Evolutionary conservation across 2,797 vertebrate genomes (phyloP).

Genomic region (Poecilia wingei): DNA sequence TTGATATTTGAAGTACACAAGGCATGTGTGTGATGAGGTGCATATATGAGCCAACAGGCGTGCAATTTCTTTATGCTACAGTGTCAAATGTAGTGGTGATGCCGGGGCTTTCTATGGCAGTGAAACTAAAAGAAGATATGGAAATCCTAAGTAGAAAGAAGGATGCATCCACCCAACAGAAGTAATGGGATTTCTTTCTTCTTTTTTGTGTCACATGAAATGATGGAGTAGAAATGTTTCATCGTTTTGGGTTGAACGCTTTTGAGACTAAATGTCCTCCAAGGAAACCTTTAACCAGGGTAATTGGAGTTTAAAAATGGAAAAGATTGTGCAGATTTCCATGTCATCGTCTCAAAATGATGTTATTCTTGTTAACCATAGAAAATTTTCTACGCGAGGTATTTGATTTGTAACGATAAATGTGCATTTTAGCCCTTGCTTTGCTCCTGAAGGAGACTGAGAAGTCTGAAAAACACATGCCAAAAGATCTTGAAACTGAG

Average conservation of each 20-base stretch:
- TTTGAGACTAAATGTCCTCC: constrained; percentile 2
- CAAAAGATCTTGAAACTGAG: constrained; percentile 22
- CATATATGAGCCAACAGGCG: neutral
- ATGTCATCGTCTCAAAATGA: constrained; percentile 5
- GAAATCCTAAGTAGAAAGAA: constrained; percentile 37
- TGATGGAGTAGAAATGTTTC: constrained; percentile 23
- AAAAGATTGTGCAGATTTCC: neutral
- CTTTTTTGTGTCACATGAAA: constrained; percentile 27
- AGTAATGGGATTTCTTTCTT: constrained; percentile 19
- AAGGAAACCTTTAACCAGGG: constrained; percentile 28
- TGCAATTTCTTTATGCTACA: neutral
- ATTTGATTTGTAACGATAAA: constrained; percentile 16
- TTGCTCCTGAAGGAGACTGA: neutral
- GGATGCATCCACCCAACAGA: constrained; percentile 44
- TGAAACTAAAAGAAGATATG: neutral
- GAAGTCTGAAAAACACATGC: constrained; percentile 21
- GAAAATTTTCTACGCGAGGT: constrained; percentile 5
- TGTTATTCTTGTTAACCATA: constrained; percentile 18
- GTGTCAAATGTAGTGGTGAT: neutral
- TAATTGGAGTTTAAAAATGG: constrained; percentile 38
- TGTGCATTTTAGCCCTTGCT: constrained; percentile 10
- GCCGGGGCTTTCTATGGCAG: neutral
- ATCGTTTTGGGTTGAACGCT: constrained; percentile 2
- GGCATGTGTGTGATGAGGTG: neutral
- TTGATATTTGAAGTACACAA: neutral